phyloP scores from a whole-genome alignment of 2,113 vertebrate genomes.

The Syngnathus typhle region DNA sequence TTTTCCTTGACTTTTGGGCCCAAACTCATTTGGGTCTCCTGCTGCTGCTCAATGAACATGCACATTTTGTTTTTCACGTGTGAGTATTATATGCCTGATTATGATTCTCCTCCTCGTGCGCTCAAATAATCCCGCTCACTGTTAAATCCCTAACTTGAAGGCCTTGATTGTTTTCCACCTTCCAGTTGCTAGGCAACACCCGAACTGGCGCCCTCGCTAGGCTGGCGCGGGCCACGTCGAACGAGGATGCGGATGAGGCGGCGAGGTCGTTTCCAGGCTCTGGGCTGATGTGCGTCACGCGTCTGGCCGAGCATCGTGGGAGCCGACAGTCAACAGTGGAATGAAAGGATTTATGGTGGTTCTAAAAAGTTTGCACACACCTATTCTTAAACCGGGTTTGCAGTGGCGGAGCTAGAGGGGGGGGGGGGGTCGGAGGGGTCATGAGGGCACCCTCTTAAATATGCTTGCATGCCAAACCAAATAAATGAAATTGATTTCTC shows the following conservation, averaged over 20 bases:
- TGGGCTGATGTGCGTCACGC: background rate
- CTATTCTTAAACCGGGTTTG: background rate
- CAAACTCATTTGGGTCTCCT: background rate
- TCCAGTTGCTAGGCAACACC: conserved; percentile 73
- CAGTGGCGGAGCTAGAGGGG: too few relatives aligned
- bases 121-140: conserved; percentile 23
- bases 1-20: background rate
- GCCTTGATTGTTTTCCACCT: conserved; percentile 45
- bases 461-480: background rate
- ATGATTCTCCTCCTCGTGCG: conserved; percentile 4
- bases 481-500: conserved; percentile 1
- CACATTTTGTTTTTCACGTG: background rate
- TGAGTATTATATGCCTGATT: background rate
- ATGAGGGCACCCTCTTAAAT: too few relatives aligned
- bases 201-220: conserved; percentile 48
- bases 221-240: conserved; percentile 37
- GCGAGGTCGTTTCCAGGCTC: conserved; percentile 17
- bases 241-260: conserved; percentile 19
- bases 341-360: background rate
- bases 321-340: conserved; percentile 8
- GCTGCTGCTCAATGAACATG: background rate
- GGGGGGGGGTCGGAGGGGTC: too few relatives aligned
- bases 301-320: conserved; percentile 2
- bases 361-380: background rate
- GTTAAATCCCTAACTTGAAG: conserved; percentile 46